These are phyloP conservation scores for Dryobota labecula DNA, from an alignment of 2,888 invertebrate genomes.

Conservation along the genomic window DNA sequence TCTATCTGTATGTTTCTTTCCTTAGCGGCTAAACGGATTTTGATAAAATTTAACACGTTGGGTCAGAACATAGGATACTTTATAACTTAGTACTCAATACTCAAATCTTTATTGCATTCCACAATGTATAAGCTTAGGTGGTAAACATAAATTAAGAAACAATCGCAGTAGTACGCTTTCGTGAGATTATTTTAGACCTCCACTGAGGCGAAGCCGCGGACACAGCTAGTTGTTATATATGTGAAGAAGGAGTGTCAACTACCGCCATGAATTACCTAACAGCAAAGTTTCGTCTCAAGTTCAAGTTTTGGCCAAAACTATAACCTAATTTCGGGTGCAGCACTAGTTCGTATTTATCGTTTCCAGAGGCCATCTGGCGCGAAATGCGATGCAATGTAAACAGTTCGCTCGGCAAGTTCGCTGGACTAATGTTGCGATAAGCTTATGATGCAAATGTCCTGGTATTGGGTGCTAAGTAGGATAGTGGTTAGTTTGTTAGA, in stretches of 20 bases:
- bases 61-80: background rate
- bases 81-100: too few species aligned
- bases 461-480: background rate
- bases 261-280: constrained; percentile 4
- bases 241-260: background rate
- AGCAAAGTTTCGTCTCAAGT: constrained; percentile 18
- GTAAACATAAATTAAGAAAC: too few species aligned
- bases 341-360: constrained; percentile 54
- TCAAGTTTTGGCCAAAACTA: constrained; percentile 34
- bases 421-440: constrained; percentile 55
- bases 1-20: background rate
- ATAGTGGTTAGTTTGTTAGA: background rate
- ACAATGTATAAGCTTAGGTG: too few species aligned
- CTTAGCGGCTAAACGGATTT: background rate
- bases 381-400: constrained; percentile 58
- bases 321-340: constrained; percentile 15
- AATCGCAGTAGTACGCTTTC: background rate
- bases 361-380: constrained; percentile 54
- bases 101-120: too few species aligned
- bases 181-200: background rate
- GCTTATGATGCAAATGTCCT: constrained; percentile 52
- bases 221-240: background rate
- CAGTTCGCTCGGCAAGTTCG: constrained; percentile 40
- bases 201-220: too few species aligned
- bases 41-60: background rate